These are phyloP conservation scores for Cyprinodon brontotheroides DNA, from an alignment of 2,113 vertebrate genomes.

Conservation along the genomic window DNA sequence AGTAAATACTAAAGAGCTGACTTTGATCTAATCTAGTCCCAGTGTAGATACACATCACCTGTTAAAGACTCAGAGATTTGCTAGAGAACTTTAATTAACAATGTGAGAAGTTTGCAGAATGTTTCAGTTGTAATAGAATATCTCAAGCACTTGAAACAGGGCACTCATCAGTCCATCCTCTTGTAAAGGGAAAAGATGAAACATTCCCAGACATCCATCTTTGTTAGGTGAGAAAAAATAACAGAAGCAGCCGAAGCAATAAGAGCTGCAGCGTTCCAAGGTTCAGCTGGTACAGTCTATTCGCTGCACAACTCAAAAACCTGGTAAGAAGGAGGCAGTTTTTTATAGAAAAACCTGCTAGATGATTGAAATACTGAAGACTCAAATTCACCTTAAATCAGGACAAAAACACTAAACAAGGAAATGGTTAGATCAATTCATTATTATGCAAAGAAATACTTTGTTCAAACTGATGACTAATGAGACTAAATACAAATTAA, in stretches of 20 bases:
- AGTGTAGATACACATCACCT: not conserved
- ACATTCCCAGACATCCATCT: too few species aligned
- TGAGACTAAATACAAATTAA: not conserved
- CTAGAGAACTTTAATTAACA: not conserved
- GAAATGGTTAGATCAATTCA: too few species aligned
- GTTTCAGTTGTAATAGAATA: not conserved
- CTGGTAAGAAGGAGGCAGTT: not conserved
- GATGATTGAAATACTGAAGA: not conserved
- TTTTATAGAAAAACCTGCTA: not conserved
- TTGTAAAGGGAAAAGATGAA: too few species aligned
- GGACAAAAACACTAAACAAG: too few species aligned
- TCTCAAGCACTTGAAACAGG: not conserved
- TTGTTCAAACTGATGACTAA: not conserved
- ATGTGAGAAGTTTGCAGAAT: not conserved
- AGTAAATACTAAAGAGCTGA: too few species aligned
- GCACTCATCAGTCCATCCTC: too few species aligned
- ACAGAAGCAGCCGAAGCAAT: too few species aligned
- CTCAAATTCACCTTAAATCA: too few species aligned
- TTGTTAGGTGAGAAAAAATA: too few species aligned
- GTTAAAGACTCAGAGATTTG: not conserved
- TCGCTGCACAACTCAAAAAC: not conserved
- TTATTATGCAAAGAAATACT: too few species aligned
- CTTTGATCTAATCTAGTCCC: not conserved
- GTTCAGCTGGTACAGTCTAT: not conserved
- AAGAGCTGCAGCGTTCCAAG: not conserved